Base-by-base conservation (phyloP, 2,113 vertebrate genomes). In the Camelus dromedarius region DNA sequence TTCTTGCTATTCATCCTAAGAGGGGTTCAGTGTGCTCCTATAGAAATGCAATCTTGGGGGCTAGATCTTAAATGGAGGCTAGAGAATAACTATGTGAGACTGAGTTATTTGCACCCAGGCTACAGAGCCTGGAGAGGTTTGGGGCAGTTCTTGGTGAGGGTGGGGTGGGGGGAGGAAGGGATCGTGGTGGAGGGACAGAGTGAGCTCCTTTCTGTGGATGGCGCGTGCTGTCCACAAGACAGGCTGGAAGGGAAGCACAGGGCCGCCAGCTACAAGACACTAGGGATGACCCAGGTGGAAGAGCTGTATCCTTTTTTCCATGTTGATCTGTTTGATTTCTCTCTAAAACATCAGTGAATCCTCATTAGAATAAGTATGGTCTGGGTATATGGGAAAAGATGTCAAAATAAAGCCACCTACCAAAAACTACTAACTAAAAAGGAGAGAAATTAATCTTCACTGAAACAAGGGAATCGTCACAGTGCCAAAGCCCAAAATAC, bases 371-470 rank as follows among this genome's bases (percentile, higher is more conserved):
- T 30, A 75, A 32, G 2, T 16, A 24, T 52, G 35, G 38, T n/a
- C 38, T 69, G 16, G 32, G 32, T 48, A 60, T 60, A n/a, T 9
- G 26, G 42, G 28, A 30, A 82, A 67, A 91, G 26, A 54, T 82
- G 28, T 42, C 75, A 96, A 50, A 76, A 24, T 69, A 87, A 87
- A 75, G 22, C 18, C 13, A 87, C 10, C 42, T 67, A 72, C 72
- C 54, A 11, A 66, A 90, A 86, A 14, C 26, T 48, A 89, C 73
- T 46, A 76, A 89, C 12, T 83, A 91, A 82, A n/a, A 64, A 93
- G 81, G 12, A 52, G 19, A 70, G 60, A 54, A 82, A 88, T 96
- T 46, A 87, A 82, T 91, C 42, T 87, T 81, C 60, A 82, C 6
- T 75, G 67, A 72, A 91, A 76, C 18, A 62, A 28, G 50, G 64